Percentiles rank a stretch among this genome's conserved stretches.
These are phyloP conservation scores for Matsumurasca onukii DNA, from an alignment of 1,140 invertebrate genomes.

Conservation along the genomic window DNA sequence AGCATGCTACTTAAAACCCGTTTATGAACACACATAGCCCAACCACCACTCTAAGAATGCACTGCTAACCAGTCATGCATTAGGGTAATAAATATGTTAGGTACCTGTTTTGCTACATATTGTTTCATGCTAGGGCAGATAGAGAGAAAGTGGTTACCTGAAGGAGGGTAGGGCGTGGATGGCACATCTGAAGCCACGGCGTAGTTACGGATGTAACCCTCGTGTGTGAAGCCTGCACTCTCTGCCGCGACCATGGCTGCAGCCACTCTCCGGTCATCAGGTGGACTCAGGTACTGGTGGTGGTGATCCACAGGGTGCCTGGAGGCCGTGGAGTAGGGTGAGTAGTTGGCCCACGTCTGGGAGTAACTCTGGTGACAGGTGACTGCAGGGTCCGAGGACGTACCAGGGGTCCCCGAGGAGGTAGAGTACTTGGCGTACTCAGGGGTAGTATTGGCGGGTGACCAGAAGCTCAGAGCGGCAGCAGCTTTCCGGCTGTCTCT, in stretches of 20 bases:
- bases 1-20: neutral
- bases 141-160: too few species aligned
- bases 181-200: constrained; percentile 69
- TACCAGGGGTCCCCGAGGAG: constrained; percentile 52
- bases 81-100: too few species aligned
- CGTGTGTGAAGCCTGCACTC: constrained; percentile 66
- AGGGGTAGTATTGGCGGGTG: constrained; percentile 54
- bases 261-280: constrained; percentile 28
- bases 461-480: constrained; percentile 67
- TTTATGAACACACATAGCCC: too few species aligned
- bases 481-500: constrained; percentile 61
- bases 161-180: constrained; percentile 75
- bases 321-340: constrained; percentile 58
- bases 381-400: constrained; percentile 54
- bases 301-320: constrained; percentile 62
- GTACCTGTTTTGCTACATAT: too few species aligned
- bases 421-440: constrained; percentile 62
- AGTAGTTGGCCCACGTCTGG: constrained; percentile 69
- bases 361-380: constrained; percentile 73
- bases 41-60: too few species aligned
- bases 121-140: too few species aligned
- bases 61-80: too few species aligned
- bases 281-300: constrained; percentile 42
- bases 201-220: constrained; percentile 76
- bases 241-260: constrained; percentile 53